These are phyloP conservation scores for Nothura maculosa DNA, from an alignment of 2,797 vertebrate genomes.

Conservation along the genomic window DNA sequence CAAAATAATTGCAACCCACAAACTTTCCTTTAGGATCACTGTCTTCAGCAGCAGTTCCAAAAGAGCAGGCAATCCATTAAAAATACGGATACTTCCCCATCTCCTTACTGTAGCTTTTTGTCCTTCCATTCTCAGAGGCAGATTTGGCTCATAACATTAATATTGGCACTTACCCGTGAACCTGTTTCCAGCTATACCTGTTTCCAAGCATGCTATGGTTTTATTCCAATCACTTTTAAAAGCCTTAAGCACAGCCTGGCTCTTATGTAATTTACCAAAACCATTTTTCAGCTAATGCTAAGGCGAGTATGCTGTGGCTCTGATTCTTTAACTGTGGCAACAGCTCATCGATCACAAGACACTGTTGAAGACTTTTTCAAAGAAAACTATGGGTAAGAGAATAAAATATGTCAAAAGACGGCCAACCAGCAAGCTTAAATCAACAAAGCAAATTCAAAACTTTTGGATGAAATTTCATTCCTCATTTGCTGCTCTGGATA, in stretches of 20 bases:
- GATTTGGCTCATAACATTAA: background rate
- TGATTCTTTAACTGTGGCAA: fast-evolving
- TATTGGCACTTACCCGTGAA: background rate
- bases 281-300: background rate
- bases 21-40: background rate
- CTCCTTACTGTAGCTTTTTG: fast-evolving
- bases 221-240: background rate
- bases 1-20: background rate
- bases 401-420: background rate
- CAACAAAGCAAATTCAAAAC: background rate
- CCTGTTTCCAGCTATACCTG: background rate
- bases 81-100: background rate
- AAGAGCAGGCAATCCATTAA: background rate
- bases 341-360: background rate
- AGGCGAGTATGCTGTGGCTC: background rate
- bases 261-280: background rate
- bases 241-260: background rate
- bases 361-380: background rate
- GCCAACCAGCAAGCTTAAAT: background rate
- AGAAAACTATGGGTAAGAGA: background rate
- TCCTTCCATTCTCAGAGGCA: background rate
- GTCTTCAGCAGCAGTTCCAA: background rate
- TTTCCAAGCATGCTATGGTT: background rate
- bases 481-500: background rate
- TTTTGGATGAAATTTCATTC: background rate